Evolutionary conservation across 2,113 vertebrate genomes (phyloP).

Genomic region (Pica pica): DNA sequence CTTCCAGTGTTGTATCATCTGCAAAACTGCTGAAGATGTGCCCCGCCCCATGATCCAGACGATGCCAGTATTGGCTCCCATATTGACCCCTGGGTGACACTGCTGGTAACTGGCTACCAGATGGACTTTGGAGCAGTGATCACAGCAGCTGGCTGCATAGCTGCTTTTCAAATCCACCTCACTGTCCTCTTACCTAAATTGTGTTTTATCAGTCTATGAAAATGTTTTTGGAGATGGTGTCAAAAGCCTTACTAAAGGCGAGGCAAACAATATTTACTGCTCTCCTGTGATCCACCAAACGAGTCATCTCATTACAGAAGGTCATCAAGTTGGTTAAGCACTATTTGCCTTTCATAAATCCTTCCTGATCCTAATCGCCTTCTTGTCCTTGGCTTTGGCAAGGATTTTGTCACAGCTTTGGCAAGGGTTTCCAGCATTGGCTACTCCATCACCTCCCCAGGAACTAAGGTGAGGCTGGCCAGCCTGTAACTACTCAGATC

Average conservation of each 20-base stretch:
- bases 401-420: background rate
- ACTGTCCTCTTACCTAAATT: background rate
- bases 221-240: background rate
- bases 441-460: background rate
- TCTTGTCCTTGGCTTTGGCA: background rate
- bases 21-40: background rate
- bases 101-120: background rate
- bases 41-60: too few species aligned
- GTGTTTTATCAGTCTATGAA: background rate
- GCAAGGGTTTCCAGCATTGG: background rate
- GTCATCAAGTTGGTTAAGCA: background rate
- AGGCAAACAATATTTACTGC: background rate
- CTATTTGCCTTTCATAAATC: background rate
- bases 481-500: background rate
- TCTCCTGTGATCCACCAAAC: background rate
- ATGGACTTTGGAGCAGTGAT: background rate
- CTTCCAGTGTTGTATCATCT: background rate
- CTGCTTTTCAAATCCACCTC: background rate
- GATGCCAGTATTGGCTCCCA: background rate
- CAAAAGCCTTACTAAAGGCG: background rate
- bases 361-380: background rate
- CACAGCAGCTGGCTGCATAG: background rate
- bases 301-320: background rate
- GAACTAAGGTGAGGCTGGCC: background rate
- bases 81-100: background rate